Conservation (phyloP, 2,113 vertebrate species). For the Empidonax traillii region DNA sequence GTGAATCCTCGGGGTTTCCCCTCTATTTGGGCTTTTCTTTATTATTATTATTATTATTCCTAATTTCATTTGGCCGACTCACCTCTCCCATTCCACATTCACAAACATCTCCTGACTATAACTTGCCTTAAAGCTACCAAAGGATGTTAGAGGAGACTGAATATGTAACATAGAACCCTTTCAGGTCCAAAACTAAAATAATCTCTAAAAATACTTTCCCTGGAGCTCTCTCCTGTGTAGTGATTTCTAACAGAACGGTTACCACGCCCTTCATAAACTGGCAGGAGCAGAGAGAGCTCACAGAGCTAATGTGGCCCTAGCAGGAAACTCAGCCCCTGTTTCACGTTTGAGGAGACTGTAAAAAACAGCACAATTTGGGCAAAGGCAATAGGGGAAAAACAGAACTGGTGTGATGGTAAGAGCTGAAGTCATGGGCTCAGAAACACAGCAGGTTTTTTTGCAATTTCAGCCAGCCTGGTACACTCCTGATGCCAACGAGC, state of each 20-base stretch:
- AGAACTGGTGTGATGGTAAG: background rate
- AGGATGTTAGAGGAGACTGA: background rate
- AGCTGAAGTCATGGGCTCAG: background rate
- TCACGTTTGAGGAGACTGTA: background rate
- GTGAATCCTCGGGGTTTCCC: background rate
- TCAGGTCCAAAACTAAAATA: background rate
- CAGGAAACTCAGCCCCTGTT: background rate
- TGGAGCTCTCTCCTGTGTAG: background rate
- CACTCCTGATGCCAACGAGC: background rate
- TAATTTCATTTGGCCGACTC: background rate
- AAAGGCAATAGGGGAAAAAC: background rate
- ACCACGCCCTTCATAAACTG: background rate
- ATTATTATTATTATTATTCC: background rate
- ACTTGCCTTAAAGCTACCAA: background rate
- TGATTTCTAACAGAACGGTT: background rate
- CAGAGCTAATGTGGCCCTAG: background rate
- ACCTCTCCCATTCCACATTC: background rate
- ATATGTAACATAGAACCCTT: background rate
- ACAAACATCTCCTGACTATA: background rate
- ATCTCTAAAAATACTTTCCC: background rate
- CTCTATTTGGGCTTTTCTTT: background rate
- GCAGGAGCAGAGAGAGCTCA: background rate
- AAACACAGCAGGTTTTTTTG: rapidly evolving
- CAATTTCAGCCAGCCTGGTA: background rate
- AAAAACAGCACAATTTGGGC: background rate